Percentiles rank a stretch among this genome's conserved stretches.
phyloP scores from a whole-genome alignment of 2,888 invertebrate species.

The Deilephila elpenor region DNA sequence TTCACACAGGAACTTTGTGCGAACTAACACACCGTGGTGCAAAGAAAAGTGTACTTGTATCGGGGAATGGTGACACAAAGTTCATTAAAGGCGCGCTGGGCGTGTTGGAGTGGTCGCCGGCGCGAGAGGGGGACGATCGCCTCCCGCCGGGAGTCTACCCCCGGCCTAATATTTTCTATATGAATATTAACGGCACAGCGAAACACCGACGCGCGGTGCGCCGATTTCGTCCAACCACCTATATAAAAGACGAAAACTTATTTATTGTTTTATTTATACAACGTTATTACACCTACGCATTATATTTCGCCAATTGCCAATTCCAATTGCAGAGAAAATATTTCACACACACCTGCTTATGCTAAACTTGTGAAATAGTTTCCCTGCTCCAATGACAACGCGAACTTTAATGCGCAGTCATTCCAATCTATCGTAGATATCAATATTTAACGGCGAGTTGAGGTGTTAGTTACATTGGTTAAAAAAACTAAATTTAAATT shows the following conservation, averaged over 20 bases:
- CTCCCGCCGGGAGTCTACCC: constrained; percentile 45
- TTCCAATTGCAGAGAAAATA: too few relatives aligned
- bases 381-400: too few relatives aligned
- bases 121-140: constrained; percentile 64
- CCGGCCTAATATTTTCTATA: constrained; percentile 74
- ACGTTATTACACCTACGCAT: background rate
- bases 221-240: constrained; percentile 14
- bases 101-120: constrained; percentile 79
- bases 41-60: constrained; percentile 83
- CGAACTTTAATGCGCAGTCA: too few relatives aligned
- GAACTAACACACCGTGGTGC: constrained; percentile 71
- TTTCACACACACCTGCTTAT: too few relatives aligned
- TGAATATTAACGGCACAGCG: constrained; percentile 60
- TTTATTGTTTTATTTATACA: constrained; percentile 11
- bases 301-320: background rate
- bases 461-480: too few relatives aligned
- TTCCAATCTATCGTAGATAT: too few relatives aligned
- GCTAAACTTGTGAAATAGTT: too few relatives aligned
- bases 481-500: too few relatives aligned
- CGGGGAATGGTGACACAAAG: constrained; percentile 81
- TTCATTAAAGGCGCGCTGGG: constrained; percentile 81
- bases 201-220: constrained; percentile 20
- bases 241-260: constrained; percentile 11
- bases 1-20: constrained; percentile 77
- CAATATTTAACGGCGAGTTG: too few relatives aligned